Evolutionary conservation across 2,797 vertebrate species (phyloP).

Genomic region (Falco biarmicus): DNA sequence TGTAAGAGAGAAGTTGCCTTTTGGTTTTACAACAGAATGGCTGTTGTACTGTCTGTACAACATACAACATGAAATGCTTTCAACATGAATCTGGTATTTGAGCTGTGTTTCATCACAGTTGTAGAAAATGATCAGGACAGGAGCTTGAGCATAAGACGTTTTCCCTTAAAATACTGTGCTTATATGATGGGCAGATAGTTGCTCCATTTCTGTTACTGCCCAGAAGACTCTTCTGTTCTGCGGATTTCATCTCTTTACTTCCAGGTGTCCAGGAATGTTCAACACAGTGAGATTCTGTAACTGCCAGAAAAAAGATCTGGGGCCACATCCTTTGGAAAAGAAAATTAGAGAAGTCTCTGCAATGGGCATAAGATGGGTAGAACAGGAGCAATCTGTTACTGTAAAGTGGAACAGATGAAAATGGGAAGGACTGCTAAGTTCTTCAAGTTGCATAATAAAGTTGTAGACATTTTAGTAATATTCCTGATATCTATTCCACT

Average conservation of each 20-base stretch:
- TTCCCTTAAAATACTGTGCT: not conserved
- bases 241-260: not conserved
- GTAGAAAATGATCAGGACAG: not conserved
- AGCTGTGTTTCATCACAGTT: not conserved
- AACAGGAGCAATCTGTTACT: not conserved
- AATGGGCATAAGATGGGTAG: not conserved
- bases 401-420: not conserved
- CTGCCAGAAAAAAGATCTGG: not conserved
- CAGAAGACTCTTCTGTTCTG: not conserved
- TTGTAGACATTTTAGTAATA: not conserved
- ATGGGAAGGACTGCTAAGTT: not conserved
- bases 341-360: not conserved
- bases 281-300: not conserved
- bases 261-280: not conserved
- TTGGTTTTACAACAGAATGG: not conserved
- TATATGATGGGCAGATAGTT: not conserved
- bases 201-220: not conserved
- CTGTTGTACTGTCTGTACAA: not conserved
- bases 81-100: not conserved
- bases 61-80: not conserved
- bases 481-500: not conserved
- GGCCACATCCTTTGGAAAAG: not conserved
- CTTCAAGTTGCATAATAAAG: not conserved
- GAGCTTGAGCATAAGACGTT: not conserved
- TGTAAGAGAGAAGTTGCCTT: not conserved